Base-by-base conservation (phyloP, 2,888 invertebrate species). In the Sthenelais limicola region DNA sequence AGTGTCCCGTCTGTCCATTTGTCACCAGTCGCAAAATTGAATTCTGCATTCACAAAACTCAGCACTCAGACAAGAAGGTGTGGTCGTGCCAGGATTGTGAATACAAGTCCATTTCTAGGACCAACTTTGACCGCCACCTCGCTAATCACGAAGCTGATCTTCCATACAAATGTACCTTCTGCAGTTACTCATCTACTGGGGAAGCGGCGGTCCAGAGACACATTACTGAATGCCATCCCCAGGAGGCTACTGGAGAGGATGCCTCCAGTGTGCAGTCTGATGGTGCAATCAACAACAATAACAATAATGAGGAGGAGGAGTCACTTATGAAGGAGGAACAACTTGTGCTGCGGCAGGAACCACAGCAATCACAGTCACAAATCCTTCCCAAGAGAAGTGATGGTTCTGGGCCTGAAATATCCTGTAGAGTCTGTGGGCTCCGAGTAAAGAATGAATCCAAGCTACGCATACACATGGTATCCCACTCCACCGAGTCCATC, bases 71-170 rank as follows among this genome's bases (percentile, higher is more conserved):
- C 75, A 78, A 82, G 79, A 38, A 35, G 71, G 70, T 77, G 9
- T 80, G 95, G 80, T 95, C 96, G 88, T 97, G 97, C 88, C 93
- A 93, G 73, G 92, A 94, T 87, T 97, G 97, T 88, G 95, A 96
- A 85, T 97, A 97, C 87, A 92, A 94, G 77, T 96, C 96, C 24
- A 95, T 96, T 28, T 94, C 94, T 90, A 89, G 90, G 88, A 96
- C 96, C 93, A 97, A 97, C 89, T 90, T 95, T 88, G 97, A 97
- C 86, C 91, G 97, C 7, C 97, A 97, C 87, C 94, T 94, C 91
- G 77, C 75, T 33, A 82, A 80, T 62, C 86, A 86, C 73, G 70
- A 72, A n/a, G 69, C 54, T 12, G 26, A 58, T 12, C 73, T 71
- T 30, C 71, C 81, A 18, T 78, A 78, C 73, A 83, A 81, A 48